Conservation (phyloP, 2,113 vertebrate genomes). For the Thryonomys swinderianus region DNA sequence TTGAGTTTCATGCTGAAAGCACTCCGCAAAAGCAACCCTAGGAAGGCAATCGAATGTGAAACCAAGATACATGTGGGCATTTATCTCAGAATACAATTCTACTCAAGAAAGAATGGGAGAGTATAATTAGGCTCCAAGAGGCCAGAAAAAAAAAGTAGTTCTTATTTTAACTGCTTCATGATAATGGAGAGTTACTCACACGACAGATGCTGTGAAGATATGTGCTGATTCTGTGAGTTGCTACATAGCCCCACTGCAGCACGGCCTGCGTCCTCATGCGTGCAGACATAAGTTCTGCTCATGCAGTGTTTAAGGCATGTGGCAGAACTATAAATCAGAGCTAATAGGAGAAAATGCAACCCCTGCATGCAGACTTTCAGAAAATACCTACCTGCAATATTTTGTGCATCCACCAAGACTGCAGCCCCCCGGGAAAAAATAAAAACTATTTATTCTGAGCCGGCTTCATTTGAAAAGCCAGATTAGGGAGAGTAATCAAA, state of each 20-base stretch:
- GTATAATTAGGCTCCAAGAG: constrained; percentile 80
- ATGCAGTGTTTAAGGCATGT: constrained; percentile 55
- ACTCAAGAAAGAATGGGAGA: constrained; percentile 77
- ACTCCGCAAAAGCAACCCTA: constrained; percentile 2
- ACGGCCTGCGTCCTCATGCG: constrained; percentile 50
- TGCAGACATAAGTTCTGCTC: constrained; percentile 70
- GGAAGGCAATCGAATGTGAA: constrained; percentile 25
- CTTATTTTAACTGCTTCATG: constrained; percentile 78
- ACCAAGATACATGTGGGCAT: constrained; percentile 67
- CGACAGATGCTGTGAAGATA: constrained; percentile 81
- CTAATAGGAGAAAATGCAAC: constrained; percentile 76
- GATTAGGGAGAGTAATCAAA: constrained; percentile 84
- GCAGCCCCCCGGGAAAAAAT: neutral
- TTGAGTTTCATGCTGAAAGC: neutral
- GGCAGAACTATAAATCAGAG: constrained; percentile 77
- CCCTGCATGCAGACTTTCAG: constrained; percentile 62
- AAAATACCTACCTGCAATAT: constrained; percentile 76
- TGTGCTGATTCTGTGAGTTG: constrained; percentile 78
- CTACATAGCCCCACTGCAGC: constrained; percentile 70
- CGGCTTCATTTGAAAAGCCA: constrained; percentile 61
- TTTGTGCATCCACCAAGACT: constrained; percentile 51
- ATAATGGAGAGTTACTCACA: constrained; percentile 75
- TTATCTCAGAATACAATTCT: constrained; percentile 78
- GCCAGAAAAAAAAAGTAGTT: neutral
- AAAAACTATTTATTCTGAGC: constrained; percentile 60